Conservation (phyloP, 2,888 invertebrate genomes). For the Elmis aenea region DNA sequence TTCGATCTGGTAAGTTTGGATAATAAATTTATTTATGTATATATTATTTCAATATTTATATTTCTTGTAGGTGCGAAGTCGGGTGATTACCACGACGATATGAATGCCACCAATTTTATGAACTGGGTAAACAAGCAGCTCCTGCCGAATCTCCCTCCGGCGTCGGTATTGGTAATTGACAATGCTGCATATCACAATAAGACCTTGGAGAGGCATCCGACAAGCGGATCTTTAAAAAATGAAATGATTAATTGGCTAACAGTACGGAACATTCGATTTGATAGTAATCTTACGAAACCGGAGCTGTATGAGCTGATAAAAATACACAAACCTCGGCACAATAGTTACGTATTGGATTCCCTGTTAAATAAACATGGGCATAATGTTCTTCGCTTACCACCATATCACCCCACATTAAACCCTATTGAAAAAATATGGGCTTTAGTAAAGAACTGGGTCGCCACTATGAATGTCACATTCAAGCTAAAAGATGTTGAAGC, state of each 20-base stretch:
- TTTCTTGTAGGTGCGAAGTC: too few species aligned
- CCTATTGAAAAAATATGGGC: constrained; percentile 15
- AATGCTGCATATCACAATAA: constrained; percentile 29
- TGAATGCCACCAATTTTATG: background rate
- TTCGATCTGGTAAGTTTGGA: constrained; percentile 1
- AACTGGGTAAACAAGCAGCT: background rate
- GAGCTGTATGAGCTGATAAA: constrained; percentile 11
- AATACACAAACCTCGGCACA: constrained; percentile 2
- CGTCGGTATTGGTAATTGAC: constrained; percentile 11
- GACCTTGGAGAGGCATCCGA: constrained; percentile 4
- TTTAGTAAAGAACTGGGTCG: constrained; percentile 13
- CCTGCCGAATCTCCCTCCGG: background rate
- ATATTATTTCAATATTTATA: too few species aligned
- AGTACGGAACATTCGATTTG: constrained; percentile 4
- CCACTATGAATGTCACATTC: constrained; percentile 7
- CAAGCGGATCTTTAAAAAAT: constrained; percentile 2
- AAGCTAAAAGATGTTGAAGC: constrained; percentile 7
- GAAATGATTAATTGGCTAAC: constrained; percentile 13
- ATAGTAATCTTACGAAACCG: constrained; percentile 3
- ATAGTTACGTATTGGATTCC: constrained; percentile 9
- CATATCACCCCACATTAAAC: constrained; percentile 15
- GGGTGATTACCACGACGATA: constrained; percentile 3
- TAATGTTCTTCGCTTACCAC: constrained; percentile 12
- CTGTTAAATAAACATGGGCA: constrained; percentile 9
- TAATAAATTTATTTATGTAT: too few species aligned